Base-by-base conservation (phyloP, 2,888 invertebrate species). In the Poecilobothrus nobilitatus region DNA sequence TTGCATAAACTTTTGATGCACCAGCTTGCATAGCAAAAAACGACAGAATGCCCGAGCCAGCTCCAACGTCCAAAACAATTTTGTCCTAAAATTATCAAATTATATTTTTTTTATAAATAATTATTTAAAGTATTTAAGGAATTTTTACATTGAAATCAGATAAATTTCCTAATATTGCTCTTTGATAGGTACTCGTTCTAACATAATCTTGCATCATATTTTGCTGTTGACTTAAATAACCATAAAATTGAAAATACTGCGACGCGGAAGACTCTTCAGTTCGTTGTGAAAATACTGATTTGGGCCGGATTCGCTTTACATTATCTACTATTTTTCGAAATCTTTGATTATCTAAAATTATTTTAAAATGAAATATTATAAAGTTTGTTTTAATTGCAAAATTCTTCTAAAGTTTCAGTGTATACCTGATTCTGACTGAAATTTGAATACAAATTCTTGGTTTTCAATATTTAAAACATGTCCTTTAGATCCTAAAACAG, bases 121-220 rank as follows among this genome's bases (percentile, higher is more conserved):
- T 21, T 2, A 18, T 22, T 34, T 65, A 10, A 41, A 66, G 9
- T 22, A 66, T 15, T 9, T 22, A 27, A 27, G 5, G n/a, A 33
- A 20, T 21, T 76, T 80, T 73, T 72, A 81, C 81, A 76, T 89
- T 88, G 82, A 98, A 99, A 82, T 99, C 98, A 70, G 89, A 88
- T 68, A 92, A 85, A 83, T 99, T 99, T 68, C 92, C 90, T 72
- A 97, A 85, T 80, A 99, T 97, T 69, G 99, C 98, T 76, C 94
- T 88, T 83, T 99, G 98, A 83, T 99, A 99, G 69, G 98, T 98
- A 79, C 96, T 95, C 65, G 99, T 99, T 75, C 99, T 87, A 73
- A 98, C 94, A 82, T 95, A 99, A 82, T 99, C 99, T 84, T 99
- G 98, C 92, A 99, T 93, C 98, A 99, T 99, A 80, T 99, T 99